phyloP scores from a whole-genome alignment of 2,888 invertebrate species.

The Eugnorisma glareosa region DNA sequence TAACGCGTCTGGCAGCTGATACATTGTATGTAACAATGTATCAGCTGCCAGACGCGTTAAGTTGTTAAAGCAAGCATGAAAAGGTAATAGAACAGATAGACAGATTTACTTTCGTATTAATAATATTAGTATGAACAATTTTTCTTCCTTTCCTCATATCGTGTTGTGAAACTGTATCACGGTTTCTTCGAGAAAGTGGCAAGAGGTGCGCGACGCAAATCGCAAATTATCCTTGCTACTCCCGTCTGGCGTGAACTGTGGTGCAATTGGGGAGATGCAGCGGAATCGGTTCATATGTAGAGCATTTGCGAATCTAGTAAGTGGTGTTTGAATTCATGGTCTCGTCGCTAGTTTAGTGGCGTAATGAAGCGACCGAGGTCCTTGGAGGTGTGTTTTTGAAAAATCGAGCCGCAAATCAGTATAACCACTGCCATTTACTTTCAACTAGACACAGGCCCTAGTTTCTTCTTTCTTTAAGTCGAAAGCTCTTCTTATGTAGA shows the following conservation, averaged over 20 bases:
- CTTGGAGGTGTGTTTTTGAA: background rate
- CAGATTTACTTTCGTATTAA: background rate
- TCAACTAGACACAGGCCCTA: background rate
- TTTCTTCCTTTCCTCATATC: background rate
- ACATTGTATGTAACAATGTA: too few relatives aligned
- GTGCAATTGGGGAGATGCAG: constrained; percentile 48
- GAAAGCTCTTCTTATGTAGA: background rate
- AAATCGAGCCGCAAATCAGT: background rate
- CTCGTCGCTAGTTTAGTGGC: background rate
- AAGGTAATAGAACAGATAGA: background rate
- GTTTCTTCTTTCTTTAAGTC: too few relatives aligned
- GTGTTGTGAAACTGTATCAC: constrained; percentile 61
- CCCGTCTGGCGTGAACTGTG: constrained; percentile 65
- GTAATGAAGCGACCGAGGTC: background rate
- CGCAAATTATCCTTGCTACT: constrained; percentile 87
- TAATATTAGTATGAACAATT: too few relatives aligned
- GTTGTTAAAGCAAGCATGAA: too few relatives aligned
- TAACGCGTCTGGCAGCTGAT: too few relatives aligned
- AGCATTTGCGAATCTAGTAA: background rate
- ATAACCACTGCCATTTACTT: background rate
- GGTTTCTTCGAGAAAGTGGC: constrained; percentile 79
- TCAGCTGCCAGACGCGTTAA: background rate
- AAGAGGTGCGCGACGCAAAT: constrained; percentile 78
- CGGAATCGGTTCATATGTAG: constrained; percentile 5
- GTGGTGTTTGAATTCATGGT: background rate